phyloP scores from a whole-genome alignment of 2,888 invertebrate species.

The Drosophila kambysellisi region DNA sequence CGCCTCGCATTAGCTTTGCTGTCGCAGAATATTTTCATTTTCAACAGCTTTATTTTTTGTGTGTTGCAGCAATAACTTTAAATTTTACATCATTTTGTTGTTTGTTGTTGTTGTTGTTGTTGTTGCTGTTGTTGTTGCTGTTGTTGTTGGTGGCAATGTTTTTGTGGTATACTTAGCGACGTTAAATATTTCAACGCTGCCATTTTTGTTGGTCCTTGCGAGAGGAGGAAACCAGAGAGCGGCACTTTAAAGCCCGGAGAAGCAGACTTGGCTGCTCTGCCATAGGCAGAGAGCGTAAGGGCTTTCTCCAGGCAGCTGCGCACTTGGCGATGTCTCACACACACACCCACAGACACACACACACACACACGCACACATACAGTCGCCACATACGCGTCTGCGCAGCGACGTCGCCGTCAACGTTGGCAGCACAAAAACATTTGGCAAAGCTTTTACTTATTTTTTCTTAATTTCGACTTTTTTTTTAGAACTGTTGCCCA shows the following conservation, averaged over 20 bases:
- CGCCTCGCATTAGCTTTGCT: slow-evolving; percentile 55
- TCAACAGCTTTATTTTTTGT: slow-evolving; percentile 52
- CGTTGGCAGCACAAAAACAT: slow-evolving; percentile 31
- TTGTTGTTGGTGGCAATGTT: slow-evolving; percentile 47
- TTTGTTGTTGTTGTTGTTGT: slow-evolving; percentile 4
- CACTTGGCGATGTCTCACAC: slow-evolving; percentile 29
- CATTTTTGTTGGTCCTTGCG: slow-evolving; percentile 60
- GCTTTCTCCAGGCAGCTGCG: slow-evolving; percentile 61
- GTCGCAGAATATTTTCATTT: slow-evolving; percentile 54
- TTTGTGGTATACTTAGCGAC: slow-evolving; percentile 79
- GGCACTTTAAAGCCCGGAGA: background rate
- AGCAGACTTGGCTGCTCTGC: background rate
- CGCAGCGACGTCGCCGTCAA: slow-evolving; percentile 58
- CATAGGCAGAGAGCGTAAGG: slow-evolving; percentile 21
- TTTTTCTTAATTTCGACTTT: background rate
- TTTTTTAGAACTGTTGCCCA: slow-evolving; percentile 38
- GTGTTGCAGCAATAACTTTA: slow-evolving; percentile 49
- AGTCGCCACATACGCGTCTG: slow-evolving; percentile 45
- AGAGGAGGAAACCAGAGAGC: slow-evolving; percentile 27
- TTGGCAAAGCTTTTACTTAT: slow-evolving; percentile 48
- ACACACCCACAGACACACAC: slow-evolving; percentile 18
- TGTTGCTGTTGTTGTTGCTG: slow-evolving; percentile 20
- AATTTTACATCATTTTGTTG: slow-evolving; percentile 45
- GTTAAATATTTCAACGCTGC: slow-evolving; percentile 81
- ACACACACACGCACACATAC: slow-evolving; percentile 17